Percentiles rank a stretch among this genome's conserved stretches.
These are phyloP conservation scores for Drosophila barbarae DNA, from an alignment of 2,888 invertebrate species.

Conservation along the genomic window DNA sequence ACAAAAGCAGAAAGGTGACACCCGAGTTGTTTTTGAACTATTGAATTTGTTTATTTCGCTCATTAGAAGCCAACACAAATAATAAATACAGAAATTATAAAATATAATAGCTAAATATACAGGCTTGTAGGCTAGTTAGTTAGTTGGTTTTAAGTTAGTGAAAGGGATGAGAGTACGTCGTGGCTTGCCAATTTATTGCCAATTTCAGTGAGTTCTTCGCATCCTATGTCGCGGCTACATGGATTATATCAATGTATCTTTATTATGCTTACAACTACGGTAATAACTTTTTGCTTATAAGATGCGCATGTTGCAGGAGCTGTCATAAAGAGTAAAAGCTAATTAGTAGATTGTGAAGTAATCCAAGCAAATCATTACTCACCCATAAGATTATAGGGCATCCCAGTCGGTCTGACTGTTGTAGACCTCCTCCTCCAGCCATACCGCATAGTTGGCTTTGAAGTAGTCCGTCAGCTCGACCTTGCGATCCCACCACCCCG, in stretches of 20 bases:
- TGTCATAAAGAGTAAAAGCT: neutral
- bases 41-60: constrained; percentile 45
- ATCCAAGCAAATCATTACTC: neutral
- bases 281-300: constrained; percentile 67
- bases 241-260: constrained; percentile 63
- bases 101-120: constrained; percentile 43
- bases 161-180: constrained; percentile 14
- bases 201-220: constrained; percentile 43
- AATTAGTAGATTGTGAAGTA: neutral
- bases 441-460: constrained; percentile 94
- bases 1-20: constrained; percentile 23
- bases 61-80: constrained; percentile 38
- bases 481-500: constrained; percentile 80
- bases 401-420: constrained; percentile 92
- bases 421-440: constrained; percentile 98
- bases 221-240: constrained; percentile 41
- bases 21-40: constrained; percentile 35
- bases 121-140: constrained; percentile 36
- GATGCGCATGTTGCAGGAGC: constrained; percentile 26
- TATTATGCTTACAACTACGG: constrained; percentile 57
- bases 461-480: constrained; percentile 94
- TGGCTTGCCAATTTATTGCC: constrained; percentile 53
- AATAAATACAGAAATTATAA: constrained; percentile 64
- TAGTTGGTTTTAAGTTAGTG: constrained; percentile 17
- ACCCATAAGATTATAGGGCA: constrained; percentile 68